A percentile compares a stretch with the other conserved stretches of the same genome.
phyloP scores from a whole-genome alignment of 1,140 invertebrate genomes.

The Cepaea nemoralis region DNA sequence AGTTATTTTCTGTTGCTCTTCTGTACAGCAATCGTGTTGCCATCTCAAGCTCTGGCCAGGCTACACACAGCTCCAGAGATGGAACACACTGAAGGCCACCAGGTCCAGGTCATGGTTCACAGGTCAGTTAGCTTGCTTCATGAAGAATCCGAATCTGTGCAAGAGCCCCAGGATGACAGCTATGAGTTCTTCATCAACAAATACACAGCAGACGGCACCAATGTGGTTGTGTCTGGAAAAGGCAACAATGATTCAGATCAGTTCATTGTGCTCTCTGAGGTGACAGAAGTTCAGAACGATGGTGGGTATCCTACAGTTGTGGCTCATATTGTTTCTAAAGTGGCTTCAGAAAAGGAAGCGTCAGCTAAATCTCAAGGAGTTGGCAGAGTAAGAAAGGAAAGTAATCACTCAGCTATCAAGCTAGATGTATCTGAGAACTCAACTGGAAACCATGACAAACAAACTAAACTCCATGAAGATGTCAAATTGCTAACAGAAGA shows the following conservation, averaged over 20 bases:
- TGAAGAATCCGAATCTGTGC: slow-evolving; percentile 5
- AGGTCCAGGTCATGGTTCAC: slow-evolving; percentile 31
- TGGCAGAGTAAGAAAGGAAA: neutral
- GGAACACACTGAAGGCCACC: neutral
- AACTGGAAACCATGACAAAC: neutral
- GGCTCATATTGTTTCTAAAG: slow-evolving; percentile 17
- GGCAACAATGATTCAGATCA: neutral
- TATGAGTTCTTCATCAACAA: slow-evolving; percentile 25
- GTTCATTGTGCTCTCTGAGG: neutral
- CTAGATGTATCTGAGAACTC: neutral
- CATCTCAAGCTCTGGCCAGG: no score
- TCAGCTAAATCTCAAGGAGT: neutral
- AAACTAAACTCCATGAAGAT: neutral
- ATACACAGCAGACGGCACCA: neutral
- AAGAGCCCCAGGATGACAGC: neutral
- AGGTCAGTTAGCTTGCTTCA: slow-evolving; percentile 13
- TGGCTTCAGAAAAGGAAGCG: neutral
- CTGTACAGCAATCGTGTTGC: neutral
- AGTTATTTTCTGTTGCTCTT: no score
- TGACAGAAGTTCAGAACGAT: neutral
- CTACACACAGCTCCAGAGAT: neutral
- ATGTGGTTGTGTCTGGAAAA: neutral
- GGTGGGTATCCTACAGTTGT: slow-evolving; percentile 23
- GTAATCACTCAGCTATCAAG: neutral
- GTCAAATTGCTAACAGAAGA: neutral